A percentile compares a stretch with the other conserved stretches of the same genome.
Conservation (phyloP, 2,888 invertebrate species). For the Andrena fulva region DNA sequence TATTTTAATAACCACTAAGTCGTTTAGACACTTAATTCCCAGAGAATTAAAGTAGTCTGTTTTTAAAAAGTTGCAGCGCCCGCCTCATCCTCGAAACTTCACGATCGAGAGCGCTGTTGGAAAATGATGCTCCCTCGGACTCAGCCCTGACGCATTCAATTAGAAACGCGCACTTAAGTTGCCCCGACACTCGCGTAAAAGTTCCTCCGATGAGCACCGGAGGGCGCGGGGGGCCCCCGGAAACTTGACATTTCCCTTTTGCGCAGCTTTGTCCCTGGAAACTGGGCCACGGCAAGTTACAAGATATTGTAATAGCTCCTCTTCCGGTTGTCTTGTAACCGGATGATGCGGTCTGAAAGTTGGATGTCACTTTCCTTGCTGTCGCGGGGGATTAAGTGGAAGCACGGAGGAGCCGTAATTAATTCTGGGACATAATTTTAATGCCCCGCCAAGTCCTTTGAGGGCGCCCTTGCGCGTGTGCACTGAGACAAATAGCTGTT, state of each 20-base stretch:
- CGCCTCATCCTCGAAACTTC: background rate
- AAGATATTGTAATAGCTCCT: slow-evolving; percentile 53
- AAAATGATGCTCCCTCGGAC: background rate
- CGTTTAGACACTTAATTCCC: background rate
- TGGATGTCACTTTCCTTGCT: slow-evolving; percentile 42
- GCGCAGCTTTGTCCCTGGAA: slow-evolving; percentile 6
- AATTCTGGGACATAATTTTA: slow-evolving; percentile 56
- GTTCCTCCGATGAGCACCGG: background rate
- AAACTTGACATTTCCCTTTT: slow-evolving; percentile 24
- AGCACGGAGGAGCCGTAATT: slow-evolving; percentile 44
- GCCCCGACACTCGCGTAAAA: background rate
- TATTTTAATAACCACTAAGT: background rate
- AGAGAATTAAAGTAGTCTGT: background rate
- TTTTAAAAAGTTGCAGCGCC: background rate
- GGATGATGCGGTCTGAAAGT: slow-evolving; percentile 36
- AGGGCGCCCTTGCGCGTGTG: background rate
- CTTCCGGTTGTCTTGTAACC: slow-evolving; percentile 49
- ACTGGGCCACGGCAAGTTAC: slow-evolving; percentile 39
- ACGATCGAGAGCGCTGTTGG: background rate
- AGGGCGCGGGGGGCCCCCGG: background rate
- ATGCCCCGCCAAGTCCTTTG: slow-evolving; percentile 20
- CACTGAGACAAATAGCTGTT: slow-evolving; percentile 6
- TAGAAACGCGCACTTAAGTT: background rate
- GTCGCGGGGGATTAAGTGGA: slow-evolving; percentile 45
- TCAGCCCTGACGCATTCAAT: background rate